Evolutionary conservation across 2,113 vertebrate genomes (phyloP).

Genomic region (Tor tambroides): DNA sequence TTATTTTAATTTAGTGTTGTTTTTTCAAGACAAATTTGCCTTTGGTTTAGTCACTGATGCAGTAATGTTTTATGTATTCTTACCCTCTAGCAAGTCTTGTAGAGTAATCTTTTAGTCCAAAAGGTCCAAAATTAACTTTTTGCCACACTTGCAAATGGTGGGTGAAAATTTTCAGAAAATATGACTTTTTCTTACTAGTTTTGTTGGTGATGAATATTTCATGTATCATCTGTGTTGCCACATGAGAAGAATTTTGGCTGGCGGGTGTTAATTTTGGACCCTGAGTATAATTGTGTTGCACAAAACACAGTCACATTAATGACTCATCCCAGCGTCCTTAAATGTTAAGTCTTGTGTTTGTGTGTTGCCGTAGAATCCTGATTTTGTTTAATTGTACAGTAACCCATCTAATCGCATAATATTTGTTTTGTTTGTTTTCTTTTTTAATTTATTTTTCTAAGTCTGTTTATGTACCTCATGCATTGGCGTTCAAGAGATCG

Average conservation of each 20-base stretch:
- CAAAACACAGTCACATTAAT: background rate
- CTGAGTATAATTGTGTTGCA: background rate
- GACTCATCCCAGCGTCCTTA: constrained; percentile 30
- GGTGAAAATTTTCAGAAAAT: background rate
- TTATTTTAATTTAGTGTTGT: background rate
- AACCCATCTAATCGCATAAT: constrained; percentile 84
- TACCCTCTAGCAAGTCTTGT: background rate
- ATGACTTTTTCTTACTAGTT: background rate
- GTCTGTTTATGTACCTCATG: constrained; percentile 96
- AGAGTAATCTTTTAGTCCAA: background rate
- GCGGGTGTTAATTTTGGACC: constrained; percentile 3
- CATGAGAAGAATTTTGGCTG: background rate
- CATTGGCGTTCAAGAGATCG: constrained; percentile 97
- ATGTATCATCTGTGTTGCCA: background rate
- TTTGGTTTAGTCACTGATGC: background rate
- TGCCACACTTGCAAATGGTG: background rate
- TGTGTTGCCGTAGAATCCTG: constrained; percentile 52
- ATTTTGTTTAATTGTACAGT: constrained; percentile 70
- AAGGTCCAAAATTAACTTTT: constrained; percentile 12
- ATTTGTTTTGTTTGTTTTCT: constrained; percentile 73
- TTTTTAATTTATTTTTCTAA: constrained; percentile 74
- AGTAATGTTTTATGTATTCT: background rate
- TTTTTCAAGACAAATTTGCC: background rate
- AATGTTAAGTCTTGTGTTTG: constrained; percentile 35
- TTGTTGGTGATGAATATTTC: background rate